A percentile compares a stretch with the other conserved stretches of the same genome.
Evolutionary conservation across 1,140 invertebrate species (phyloP).

Genomic region (Cotesia vestalis): DNA sequence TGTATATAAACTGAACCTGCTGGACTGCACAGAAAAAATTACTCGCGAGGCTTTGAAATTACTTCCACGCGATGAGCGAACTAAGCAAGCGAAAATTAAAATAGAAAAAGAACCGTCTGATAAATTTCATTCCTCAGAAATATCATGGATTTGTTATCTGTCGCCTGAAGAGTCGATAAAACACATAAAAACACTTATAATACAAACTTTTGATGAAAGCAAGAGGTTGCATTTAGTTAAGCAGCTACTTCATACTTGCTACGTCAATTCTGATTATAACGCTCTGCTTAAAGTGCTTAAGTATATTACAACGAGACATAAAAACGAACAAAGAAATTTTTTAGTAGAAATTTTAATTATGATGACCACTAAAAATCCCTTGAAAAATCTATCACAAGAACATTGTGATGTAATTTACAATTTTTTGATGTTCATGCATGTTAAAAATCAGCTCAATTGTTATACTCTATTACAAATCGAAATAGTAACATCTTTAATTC

Average conservation of each 20-base stretch:
- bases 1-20: constrained; percentile 43
- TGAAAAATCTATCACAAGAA: background rate
- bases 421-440: background rate
- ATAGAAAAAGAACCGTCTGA: no score
- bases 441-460: background rate
- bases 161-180: constrained; percentile 43
- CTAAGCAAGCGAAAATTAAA: constrained; percentile 46
- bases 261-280: constrained; percentile 49
- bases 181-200: constrained; percentile 49
- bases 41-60: constrained; percentile 39
- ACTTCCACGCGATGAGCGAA: constrained; percentile 46
- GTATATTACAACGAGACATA: constrained; percentile 46
- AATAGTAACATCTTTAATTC: no score
- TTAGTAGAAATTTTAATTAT: constrained; percentile 30
- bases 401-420: background rate
- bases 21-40: constrained; percentile 39
- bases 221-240: constrained; percentile 10
- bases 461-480: no score
- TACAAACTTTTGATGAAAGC: constrained; percentile 18
- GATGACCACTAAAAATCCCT: constrained; percentile 17
- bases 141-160: constrained; percentile 28
- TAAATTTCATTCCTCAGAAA: constrained; percentile 10
- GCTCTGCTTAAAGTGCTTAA: constrained; percentile 44
- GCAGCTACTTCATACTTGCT: constrained; percentile 50
- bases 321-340: constrained; percentile 46